These are phyloP conservation scores for Chironomus riparius DNA, from an alignment of 2,888 invertebrate genomes.

Conservation along the genomic window DNA sequence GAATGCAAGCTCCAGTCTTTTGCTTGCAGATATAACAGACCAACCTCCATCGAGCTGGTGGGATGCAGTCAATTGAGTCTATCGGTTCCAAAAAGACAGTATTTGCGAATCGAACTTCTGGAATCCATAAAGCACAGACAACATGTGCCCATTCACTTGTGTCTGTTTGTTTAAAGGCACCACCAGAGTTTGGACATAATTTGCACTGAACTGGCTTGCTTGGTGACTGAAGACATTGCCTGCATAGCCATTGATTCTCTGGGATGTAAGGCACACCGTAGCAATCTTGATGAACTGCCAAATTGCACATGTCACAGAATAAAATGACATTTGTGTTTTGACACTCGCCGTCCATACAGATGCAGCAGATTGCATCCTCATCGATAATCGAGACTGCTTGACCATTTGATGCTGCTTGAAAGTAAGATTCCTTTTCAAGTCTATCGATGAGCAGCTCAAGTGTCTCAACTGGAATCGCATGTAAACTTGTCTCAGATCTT, in stretches of 20 bases:
- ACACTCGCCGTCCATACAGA: constrained; percentile 98
- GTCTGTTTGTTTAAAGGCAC: constrained; percentile 98
- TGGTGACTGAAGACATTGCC: constrained; percentile 92
- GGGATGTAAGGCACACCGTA: constrained; percentile 76
- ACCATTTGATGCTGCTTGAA: constrained; percentile 68
- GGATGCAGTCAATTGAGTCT: constrained; percentile 93
- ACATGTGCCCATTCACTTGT: constrained; percentile 95
- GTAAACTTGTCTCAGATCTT: constrained; percentile 60
- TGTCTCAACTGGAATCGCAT: constrained; percentile 74
- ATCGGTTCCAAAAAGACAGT: constrained; percentile 97
- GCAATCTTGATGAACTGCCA: constrained; percentile 53
- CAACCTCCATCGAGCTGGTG: constrained; percentile 91
- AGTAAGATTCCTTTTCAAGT: constrained; percentile 94
- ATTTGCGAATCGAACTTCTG: constrained; percentile 96
- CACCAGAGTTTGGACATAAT: constrained; percentile 95
- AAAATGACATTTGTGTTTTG: constrained; percentile 97
- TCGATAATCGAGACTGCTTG: constrained; percentile 74
- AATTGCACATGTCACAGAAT: constrained; percentile 99
- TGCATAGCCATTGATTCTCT: constrained; percentile 95
- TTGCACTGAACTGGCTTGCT: constrained; percentile 93
- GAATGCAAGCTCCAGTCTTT: constrained; percentile 91
- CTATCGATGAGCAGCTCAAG: constrained; percentile 96
- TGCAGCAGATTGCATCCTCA: constrained; percentile 97
- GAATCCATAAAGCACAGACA: constrained; percentile 98
- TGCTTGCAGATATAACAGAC: constrained; percentile 95